These are phyloP conservation scores for Limnothrissa miodon DNA, from an alignment of 2,113 vertebrate species.

Conservation along the genomic window DNA sequence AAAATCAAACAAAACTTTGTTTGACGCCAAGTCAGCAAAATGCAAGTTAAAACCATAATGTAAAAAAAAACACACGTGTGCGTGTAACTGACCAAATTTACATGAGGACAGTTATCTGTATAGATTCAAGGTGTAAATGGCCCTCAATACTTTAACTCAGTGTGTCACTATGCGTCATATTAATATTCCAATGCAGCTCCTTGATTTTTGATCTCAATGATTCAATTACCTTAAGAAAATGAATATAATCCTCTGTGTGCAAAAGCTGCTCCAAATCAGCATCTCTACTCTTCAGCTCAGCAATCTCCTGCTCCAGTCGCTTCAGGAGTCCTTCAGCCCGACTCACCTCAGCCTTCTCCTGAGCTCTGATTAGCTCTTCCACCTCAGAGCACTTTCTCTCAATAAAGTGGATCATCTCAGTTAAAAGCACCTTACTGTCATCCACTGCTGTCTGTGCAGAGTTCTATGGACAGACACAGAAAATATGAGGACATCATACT, in stretches of 20 bases:
- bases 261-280: constrained; percentile 32
- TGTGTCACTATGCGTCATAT: too few species aligned
- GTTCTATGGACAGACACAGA: not conserved
- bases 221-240: not conserved
- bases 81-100: too few species aligned
- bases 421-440: not conserved
- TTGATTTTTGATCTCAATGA: too few species aligned
- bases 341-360: constrained; percentile 14
- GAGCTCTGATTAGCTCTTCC: not conserved
- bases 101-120: too few species aligned
- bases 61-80: too few species aligned
- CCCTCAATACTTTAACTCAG: too few species aligned
- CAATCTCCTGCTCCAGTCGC: constrained; percentile 7
- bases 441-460: not conserved
- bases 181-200: too few species aligned
- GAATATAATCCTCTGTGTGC: constrained; percentile 21
- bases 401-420: not conserved
- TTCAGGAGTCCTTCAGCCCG: not conserved
- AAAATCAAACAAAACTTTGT: too few species aligned
- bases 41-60: too few species aligned
- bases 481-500: not conserved
- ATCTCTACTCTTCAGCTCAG: constrained; percentile 20
- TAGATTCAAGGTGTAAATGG: too few species aligned
- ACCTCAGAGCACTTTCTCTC: not conserved
- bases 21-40: too few species aligned